These are phyloP conservation scores for Phragmatobia fuliginosa DNA, from an alignment of 2,888 invertebrate species.

Conservation along the genomic window DNA sequence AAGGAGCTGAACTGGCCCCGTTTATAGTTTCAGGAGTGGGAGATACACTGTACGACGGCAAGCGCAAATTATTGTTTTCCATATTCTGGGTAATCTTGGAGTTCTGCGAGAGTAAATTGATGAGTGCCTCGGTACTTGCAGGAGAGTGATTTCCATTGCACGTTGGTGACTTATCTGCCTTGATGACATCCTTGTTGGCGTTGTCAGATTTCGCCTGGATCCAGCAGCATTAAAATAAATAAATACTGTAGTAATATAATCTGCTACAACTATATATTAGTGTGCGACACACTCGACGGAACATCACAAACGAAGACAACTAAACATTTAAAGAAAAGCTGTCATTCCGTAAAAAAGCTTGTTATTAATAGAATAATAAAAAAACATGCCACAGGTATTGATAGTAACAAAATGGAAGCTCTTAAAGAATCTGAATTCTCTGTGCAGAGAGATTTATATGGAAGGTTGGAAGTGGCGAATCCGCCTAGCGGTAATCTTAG, in stretches of 20 bases:
- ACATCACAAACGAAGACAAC: slow-evolving; percentile 1
- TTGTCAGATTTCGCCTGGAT: slow-evolving; percentile 56
- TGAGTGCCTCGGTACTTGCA: slow-evolving; percentile 63
- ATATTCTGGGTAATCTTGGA: slow-evolving; percentile 60
- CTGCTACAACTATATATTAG: background rate
- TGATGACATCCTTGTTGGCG: slow-evolving; percentile 49
- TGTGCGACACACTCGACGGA: background rate
- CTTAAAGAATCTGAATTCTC: slow-evolving; percentile 26
- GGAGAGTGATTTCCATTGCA: slow-evolving; percentile 66
- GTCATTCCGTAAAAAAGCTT: background rate
- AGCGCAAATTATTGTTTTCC: slow-evolving; percentile 72
- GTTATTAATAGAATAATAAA: too few relatives aligned
- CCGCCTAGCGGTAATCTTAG: slow-evolving; percentile 21
- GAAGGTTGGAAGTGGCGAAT: slow-evolving; percentile 28
- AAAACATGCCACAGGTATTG: slow-evolving; percentile 39
- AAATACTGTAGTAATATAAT: slow-evolving; percentile 9
- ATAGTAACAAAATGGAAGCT: slow-evolving; percentile 11
- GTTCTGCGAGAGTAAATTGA: slow-evolving; percentile 64
- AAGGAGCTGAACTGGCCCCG: slow-evolving; percentile 59
- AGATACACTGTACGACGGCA: slow-evolving; percentile 61
- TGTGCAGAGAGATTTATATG: slow-evolving; percentile 11
- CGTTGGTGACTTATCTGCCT: slow-evolving; percentile 46
- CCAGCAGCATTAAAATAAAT: slow-evolving; percentile 58
- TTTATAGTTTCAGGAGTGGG: slow-evolving; percentile 59
- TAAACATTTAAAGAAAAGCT: background rate